Evolutionary conservation across 1,140 invertebrate genomes (phyloP), one percentile per base, ranked within the genome.

Genomic region (Drosophila malerkotliana): DNA sequence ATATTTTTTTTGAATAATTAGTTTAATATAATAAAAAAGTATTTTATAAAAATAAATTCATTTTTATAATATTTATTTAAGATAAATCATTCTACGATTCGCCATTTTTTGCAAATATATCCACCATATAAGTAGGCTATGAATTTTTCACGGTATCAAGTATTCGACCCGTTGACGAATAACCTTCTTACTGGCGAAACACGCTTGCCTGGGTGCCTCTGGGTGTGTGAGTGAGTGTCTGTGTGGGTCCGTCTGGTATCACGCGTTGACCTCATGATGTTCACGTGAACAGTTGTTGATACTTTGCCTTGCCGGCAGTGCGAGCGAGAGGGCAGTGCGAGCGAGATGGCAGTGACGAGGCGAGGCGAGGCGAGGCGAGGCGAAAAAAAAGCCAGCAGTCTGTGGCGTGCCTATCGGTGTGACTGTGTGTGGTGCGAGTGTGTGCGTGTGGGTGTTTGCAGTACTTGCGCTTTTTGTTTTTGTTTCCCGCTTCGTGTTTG

Each of bases 181-280:
- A 74, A 74, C 72, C 60, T 74, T 74, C 71, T 73, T 74, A 57
- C 60, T 74, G 48, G 41, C 71, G 57, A 32, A 73, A 39, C 71
- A 45, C 30, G 45, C 52, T 56, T 34, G 52, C 71, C 72, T 64
- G 71, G 48, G 47, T 32, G 47, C 26, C 12, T 45, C 49, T n/a
- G 5, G 47, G 10, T 32, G 57, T 62, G 41, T 72, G 56, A 63
- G 53, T 60, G 47, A 62, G 51, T 75, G 48, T 59, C 61, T 52
- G 30, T 87, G 66, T 63, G 60, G 58, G 57, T 87, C 69, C 77
- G 83, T 69, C 81, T 83, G 83, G 59, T 90, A 84, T 85, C 90
- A 91, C 90, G 90, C 90, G 74, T 91, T 91, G 90, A 91, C 90
- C 90, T 91, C 90, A 91, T 91, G 90, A 67, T 91, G 79, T 88